Conservation (phyloP, 2,888 invertebrate genomes). For the Agrilus cyanescens region DNA sequence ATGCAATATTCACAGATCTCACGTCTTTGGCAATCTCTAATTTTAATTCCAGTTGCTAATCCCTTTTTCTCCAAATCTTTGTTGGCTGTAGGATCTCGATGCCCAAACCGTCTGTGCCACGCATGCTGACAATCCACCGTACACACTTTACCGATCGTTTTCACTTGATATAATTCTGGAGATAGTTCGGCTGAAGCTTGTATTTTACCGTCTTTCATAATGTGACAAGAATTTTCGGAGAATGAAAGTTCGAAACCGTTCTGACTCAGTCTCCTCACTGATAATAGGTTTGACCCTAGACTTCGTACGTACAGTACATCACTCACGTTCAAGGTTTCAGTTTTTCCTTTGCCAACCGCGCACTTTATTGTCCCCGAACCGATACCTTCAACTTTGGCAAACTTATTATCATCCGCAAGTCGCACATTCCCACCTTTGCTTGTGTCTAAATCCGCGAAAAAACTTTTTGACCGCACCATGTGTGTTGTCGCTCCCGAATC, state of each 20-base stretch:
- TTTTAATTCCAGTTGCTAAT: neutral
- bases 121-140: neutral
- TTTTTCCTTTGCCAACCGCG: neutral
- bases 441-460: neutral
- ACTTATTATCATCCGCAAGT: neutral
- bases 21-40: neutral
- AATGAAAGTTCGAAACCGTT: neutral
- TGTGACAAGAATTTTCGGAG: too few species aligned
- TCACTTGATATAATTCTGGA: too few species aligned
- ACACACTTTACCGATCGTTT: too few species aligned
- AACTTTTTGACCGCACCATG: neutral
- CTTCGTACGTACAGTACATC: neutral
- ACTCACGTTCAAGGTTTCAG: neutral
- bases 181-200: too few species aligned
- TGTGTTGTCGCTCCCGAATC: neutral
- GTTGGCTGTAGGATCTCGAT: neutral
- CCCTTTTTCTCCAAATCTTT: neutral
- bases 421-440: neutral
- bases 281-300: neutral
- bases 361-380: neutral
- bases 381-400: neutral
- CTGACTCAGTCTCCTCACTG: neutral
- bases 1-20: neutral
- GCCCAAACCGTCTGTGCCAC: neutral
- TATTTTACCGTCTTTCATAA: too few species aligned